Base-by-base conservation (phyloP, 2,888 invertebrate species). In the Timandra comae region DNA sequence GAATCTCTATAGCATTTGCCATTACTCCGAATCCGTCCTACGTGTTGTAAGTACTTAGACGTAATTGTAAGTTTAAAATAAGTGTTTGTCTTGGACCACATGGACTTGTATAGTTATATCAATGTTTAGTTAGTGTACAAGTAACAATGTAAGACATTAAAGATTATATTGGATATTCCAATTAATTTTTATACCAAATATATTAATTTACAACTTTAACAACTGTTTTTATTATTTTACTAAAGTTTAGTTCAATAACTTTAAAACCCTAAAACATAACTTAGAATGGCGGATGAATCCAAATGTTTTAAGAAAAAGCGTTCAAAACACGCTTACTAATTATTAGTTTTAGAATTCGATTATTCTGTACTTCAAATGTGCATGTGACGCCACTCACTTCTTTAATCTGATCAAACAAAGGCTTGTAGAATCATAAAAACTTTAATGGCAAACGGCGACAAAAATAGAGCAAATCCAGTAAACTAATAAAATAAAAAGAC, bases 151-250 rank as follows among this genome's bases (percentile, higher is more conserved):
- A 61, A 54, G 56, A 52, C 49, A 58, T 63, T 65, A 57, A 65
- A 59, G 65, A 62, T 72, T 64, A 62, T 61, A 60, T 67, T 67
- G 66, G 65, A 57, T 41, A 58, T 66, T 63, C 70, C 65, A 63
- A 64, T 67, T 65, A 65, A 64, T 65, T 75, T 77, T 81, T 80
- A 79, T 80, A 80, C 84, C 84, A 84, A 84, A 84, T 82, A 84
- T 78, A 84, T 66, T 16, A 24, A 10, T 24, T 9, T 9, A 24
- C 11, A 6, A 65, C 61, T 57, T 62, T 60, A 55, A 46, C 37
- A 39, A 45, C 37, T 35, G 29, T 28, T 39, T 33, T 44, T 30
- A 33, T 30, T 23, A 20, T n/a, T n/a, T 20, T 3, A 20, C 20
- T 2, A 20, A 20, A 20, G 20, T 20, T 2, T 20, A n/a, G n/a